Base-by-base conservation (phyloP, 2,888 invertebrate genomes). In the Pseudococcus viburni region DNA sequence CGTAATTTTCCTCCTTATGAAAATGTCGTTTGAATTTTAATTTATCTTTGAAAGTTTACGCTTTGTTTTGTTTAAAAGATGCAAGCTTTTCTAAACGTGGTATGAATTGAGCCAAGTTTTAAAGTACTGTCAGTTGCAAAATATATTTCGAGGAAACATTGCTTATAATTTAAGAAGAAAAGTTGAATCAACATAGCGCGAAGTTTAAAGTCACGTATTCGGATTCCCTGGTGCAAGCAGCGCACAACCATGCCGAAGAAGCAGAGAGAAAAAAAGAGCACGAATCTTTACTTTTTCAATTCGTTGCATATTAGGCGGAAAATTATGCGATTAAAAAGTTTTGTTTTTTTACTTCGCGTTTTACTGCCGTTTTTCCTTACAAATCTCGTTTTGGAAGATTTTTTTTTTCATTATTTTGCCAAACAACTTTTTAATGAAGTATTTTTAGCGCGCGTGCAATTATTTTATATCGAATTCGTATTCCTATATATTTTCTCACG, bases 241-340 rank as follows among this genome's bases (percentile, higher is more conserved):
- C 46, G 42, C 8, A 22, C 22, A 83, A 22, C 33, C 12, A 86
- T 17, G 51, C 59, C 17, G 42, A 42, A 42, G 42, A 42, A 42
- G 42, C 6, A 6, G 42, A 42, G 42, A 42, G 9, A 42, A 73
- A 86, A 59, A 59, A 85, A 26, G 11, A 64, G 85, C 42, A 85
- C 85, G 59, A 85, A 84, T 86, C 86, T 86, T 68, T 86, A 68
- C 86, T 68, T 86, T 86, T 86, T 86, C 86, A 86, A 86, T 86
- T 86, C 86, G 86, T 86, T 86, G 86, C 86, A 86, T 86, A 86
- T 86, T 86, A 86, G 86, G 86, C 86, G 73, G 86, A 86, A 86
- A 86, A 86, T 86, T 86, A 86, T 86, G 86, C 86, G 86, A 86
- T 86, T 86, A 86, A 86, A 86, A 86, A 73, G 46, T 46, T 86